Evolutionary conservation across 2,888 invertebrate genomes (phyloP), one percentile per base, ranked within the genome.

Genomic region (Nephrotoma appendiculata): DNA sequence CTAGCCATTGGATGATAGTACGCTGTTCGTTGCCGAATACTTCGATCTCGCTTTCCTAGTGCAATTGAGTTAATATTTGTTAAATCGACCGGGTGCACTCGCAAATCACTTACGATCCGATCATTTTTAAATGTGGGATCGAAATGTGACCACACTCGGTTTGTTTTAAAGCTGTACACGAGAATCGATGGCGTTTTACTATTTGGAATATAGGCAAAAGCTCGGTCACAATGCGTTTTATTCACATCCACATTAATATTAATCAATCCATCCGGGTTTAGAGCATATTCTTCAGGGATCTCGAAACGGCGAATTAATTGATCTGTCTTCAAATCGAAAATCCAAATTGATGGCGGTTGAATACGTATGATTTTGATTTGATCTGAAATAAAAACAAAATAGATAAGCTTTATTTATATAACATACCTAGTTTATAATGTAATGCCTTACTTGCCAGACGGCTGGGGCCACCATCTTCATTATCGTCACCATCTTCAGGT

Each of bases 1-100:
- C 71, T 71, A 31, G 71, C 31, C 94, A 97, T 93, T 0, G 96
- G 93, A 90, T 97, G 96, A 93, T 96, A 97, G 91, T 94, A 96
- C 0, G 95, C 93, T 0, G 93, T 93, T 86, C 94, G 93, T 89
- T 92, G 94, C 12, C 94, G 94, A 88, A 94, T 93, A 0, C 89
- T 48, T 1, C 91, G 90, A 71, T 71, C 9, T 0, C 91, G 89
- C 0, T 93, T 92, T 0, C 94, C 93, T 12, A 96, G 89, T 0
- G 95, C 94, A 71, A 71, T 71, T 9, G 71, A 71, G 11, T 71
- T 71, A 71, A 71, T 71, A 71, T 71, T 19, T 0, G 71, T 71
- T 7, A 71, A 31, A 71, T 71, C 71, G 11, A 11, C 31, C 9
- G 71, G 71, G 11, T 71, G 71, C 5, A 71, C 71, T 31, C 71